Percentiles rank a stretch among this genome's conserved stretches.
phyloP scores from a whole-genome alignment of 2,888 invertebrate species.

The Neocrepidodera transversa region DNA sequence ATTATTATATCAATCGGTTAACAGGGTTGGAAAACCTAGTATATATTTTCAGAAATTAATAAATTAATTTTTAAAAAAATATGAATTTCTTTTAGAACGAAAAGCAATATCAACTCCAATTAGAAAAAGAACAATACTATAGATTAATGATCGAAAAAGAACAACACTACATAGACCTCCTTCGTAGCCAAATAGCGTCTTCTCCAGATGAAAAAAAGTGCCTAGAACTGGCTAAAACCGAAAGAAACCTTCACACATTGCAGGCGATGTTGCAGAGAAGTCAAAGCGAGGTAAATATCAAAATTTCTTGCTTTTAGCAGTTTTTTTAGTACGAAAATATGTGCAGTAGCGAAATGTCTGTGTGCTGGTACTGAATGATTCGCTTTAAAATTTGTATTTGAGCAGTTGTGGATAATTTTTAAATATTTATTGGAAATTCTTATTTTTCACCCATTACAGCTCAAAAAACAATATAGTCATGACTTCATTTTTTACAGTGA shows the following conservation, averaged over 20 bases:
- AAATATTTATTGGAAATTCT: no score
- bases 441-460: no score
- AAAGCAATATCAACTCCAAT: slow-evolving; percentile 83
- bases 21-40: no score
- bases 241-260: slow-evolving; percentile 67
- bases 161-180: slow-evolving; percentile 79
- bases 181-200: slow-evolving; percentile 72
- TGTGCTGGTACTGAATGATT: slow-evolving; percentile 37
- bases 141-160: slow-evolving; percentile 90
- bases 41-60: no score
- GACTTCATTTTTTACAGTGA: no score
- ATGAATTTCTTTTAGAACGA: slow-evolving; percentile 73
- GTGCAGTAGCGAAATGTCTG: slow-evolving; percentile 35
- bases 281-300: slow-evolving; percentile 56
- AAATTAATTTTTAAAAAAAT: no score
- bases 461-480: no score
- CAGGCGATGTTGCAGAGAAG: slow-evolving; percentile 64
- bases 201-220: slow-evolving; percentile 60
- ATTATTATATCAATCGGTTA: no score
- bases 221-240: slow-evolving; percentile 66
- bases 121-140: slow-evolving; percentile 83
- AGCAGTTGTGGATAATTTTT: slow-evolving; percentile 7
- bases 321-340: slow-evolving; percentile 22
- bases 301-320: no score
- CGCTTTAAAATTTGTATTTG: slow-evolving; percentile 35